Conservation (phyloP, 2,888 invertebrate species). For the Drosophila paramelanica region DNA sequence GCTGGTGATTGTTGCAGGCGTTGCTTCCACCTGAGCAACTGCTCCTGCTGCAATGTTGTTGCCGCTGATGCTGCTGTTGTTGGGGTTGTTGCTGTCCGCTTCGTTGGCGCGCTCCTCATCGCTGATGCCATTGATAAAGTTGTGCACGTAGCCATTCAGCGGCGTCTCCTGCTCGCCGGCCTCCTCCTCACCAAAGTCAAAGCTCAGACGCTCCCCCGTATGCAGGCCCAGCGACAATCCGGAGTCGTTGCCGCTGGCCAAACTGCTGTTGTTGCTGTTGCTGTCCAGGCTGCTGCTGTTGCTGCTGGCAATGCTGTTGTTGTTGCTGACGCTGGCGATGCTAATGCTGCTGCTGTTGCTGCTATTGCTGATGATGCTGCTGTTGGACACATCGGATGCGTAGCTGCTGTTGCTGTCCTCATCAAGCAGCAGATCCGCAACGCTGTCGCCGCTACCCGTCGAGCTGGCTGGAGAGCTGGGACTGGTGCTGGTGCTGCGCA, state of each 20-base stretch:
- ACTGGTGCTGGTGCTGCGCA: conserved; percentile 40
- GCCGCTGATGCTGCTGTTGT: background rate
- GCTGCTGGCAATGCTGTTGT: conserved; percentile 60
- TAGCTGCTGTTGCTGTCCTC: conserved; percentile 77
- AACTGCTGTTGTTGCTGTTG: conserved; percentile 11
- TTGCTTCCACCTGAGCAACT: conserved; percentile 19
- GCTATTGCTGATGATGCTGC: background rate
- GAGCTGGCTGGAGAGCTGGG: conserved; percentile 5
- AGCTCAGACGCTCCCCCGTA: conserved; percentile 73
- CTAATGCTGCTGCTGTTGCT: conserved; percentile 57
- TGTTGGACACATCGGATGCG: conserved; percentile 50
- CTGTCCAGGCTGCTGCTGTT: conserved; percentile 5
- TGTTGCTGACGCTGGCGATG: conserved; percentile 48
- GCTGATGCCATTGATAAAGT: conserved; percentile 84
- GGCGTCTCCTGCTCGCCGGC: conserved; percentile 78
- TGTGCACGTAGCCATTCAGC: conserved; percentile 84
- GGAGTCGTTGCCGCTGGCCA: conserved; percentile 41
- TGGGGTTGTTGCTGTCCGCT: conserved; percentile 35
- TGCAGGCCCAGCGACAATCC: conserved; percentile 50
- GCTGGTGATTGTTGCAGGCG: conserved; percentile 12
- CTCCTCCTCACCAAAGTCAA: conserved; percentile 84
- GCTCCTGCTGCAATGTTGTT: background rate
- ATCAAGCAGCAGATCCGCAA: conserved; percentile 62
- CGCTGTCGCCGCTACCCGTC: background rate
- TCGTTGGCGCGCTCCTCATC: conserved; percentile 78